Conservation (phyloP, 2,113 vertebrate species). For the Pangasianodon hypophthalmus region DNA sequence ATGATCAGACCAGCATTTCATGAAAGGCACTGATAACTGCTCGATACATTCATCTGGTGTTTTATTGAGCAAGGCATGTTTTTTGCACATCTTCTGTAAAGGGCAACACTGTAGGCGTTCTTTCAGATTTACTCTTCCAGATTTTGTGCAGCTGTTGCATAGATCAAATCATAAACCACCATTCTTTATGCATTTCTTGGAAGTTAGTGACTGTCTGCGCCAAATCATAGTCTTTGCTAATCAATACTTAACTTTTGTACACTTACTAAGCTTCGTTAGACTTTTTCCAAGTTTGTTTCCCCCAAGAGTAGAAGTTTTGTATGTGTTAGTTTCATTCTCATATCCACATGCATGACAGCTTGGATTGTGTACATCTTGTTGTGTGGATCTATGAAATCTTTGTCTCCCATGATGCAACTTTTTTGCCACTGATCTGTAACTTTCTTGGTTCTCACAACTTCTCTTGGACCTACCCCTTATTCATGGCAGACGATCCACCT, state of each 20-base stretch:
- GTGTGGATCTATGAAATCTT: neutral
- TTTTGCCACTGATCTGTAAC: neutral
- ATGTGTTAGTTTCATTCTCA: slow-evolving; percentile 4
- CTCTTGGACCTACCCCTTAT: neutral
- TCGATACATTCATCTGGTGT: neutral
- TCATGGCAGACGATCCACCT: neutral
- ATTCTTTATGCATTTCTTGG: neutral
- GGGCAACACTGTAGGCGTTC: neutral
- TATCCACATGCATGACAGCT: slow-evolving; percentile 25
- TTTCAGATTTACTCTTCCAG: neutral
- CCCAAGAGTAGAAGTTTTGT: slow-evolving; percentile 15
- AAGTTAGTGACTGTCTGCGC: neutral
- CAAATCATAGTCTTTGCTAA: neutral
- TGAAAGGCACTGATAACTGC: neutral
- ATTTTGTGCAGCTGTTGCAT: neutral
- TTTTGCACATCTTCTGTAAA: neutral
- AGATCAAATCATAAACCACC: neutral
- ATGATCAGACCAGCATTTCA: neutral
- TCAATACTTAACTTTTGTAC: neutral
- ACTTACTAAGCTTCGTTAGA: neutral
- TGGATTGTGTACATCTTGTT: slow-evolving; percentile 14
- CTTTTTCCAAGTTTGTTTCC: neutral
- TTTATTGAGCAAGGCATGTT: neutral
- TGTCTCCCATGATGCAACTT: neutral
- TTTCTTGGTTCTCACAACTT: slow-evolving; percentile 25